Conservation (phyloP, 35 echinoderm and acorn worm genomes). For the Holothuria glaberrima region DNA sequence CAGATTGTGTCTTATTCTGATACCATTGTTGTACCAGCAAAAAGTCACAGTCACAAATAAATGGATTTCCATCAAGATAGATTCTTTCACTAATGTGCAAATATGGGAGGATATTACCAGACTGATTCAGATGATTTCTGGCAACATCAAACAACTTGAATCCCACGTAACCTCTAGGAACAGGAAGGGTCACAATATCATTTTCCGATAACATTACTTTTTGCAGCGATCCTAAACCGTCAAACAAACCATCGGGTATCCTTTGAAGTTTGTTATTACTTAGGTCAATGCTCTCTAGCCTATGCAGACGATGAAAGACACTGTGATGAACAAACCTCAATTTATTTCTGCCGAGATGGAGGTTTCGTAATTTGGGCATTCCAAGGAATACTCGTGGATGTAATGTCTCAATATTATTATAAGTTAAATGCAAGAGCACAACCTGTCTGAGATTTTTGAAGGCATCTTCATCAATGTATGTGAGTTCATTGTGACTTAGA, state of each 20-base stretch:
- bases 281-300: not conserved
- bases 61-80: slow-evolving; percentile 8
- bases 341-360: not conserved
- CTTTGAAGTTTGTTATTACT: not conserved
- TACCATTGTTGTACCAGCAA: not conserved
- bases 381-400: not conserved
- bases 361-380: not conserved
- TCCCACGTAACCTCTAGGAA: too few relatives aligned
- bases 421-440: not conserved
- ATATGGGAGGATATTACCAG: not conserved
- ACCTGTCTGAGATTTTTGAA: not conserved
- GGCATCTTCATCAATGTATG: not conserved
- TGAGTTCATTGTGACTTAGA: not conserved
- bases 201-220: not conserved
- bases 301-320: not conserved
- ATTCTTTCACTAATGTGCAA: not conserved
- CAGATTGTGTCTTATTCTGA: not conserved
- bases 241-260: slow-evolving; percentile 9
- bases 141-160: not conserved
- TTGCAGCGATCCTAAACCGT: not conserved
- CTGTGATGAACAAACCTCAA: not conserved
- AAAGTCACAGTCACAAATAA: too few relatives aligned
- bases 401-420: too few relatives aligned
- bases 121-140: not conserved
- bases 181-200: not conserved